A percentile compares a stretch with the other conserved stretches of the same genome.
phyloP scores from a whole-genome alignment of 2,888 invertebrate genomes.

The Melieria picta region DNA sequence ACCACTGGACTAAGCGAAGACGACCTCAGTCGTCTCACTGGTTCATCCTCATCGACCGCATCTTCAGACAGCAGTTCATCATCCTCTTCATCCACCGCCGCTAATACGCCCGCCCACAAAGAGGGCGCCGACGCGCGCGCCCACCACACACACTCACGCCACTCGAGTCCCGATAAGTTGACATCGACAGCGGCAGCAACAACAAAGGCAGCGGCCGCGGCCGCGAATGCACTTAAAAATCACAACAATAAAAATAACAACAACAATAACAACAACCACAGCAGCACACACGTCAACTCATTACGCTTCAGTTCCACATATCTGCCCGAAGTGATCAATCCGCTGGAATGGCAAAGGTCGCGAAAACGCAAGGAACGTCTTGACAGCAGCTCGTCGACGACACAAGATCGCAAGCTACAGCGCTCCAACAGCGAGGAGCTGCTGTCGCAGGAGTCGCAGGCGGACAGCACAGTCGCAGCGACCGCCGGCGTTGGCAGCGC shows the following conservation, averaged over 20 bases:
- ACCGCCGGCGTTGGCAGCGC: conserved; percentile 29
- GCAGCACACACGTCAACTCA: conserved; percentile 41
- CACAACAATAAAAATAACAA: conserved; percentile 39
- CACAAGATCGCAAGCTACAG: conserved; percentile 71
- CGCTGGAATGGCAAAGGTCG: conserved; percentile 67
- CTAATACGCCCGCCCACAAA: conserved; percentile 36
- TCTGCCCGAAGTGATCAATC: conserved; percentile 65
- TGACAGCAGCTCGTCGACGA: conserved; percentile 70
- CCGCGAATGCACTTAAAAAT: conserved; percentile 38
- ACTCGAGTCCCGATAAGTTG: conserved; percentile 28
- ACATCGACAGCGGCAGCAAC: conserved; percentile 28
- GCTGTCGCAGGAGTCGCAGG: conserved; percentile 68
- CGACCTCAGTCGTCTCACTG: conserved; percentile 68
- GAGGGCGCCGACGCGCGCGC: conserved; percentile 44
- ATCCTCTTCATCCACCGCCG: conserved; percentile 54
- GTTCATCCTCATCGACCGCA: conserved; percentile 64
- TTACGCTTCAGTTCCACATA: conserved; percentile 62
- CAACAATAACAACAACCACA: conserved; percentile 38
- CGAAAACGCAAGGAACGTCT: conserved; percentile 74
- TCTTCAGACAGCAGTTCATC: conserved; percentile 50
- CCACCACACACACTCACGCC: conserved; percentile 26
- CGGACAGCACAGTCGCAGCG: conserved; percentile 62
- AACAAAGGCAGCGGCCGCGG: conserved; percentile 38
- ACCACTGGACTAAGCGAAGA: conserved; percentile 67
- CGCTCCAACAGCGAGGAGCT: conserved; percentile 73